These are phyloP conservation scores for Coreius guichenoti DNA, from an alignment of 2,797 vertebrate species.

Conservation along the genomic window DNA sequence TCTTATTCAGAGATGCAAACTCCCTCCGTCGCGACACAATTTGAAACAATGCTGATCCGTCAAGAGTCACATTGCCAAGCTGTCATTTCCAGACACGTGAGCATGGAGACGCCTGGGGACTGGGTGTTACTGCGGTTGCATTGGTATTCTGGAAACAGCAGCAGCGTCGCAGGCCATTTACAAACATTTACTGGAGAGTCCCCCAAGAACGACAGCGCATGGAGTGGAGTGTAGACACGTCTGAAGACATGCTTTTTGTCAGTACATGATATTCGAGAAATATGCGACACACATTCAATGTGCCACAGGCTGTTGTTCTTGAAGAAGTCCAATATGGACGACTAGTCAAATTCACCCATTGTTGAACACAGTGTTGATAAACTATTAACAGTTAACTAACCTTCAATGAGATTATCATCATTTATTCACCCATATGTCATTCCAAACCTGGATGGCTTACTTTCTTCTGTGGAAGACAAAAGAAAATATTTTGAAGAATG, in stretches of 20 bases:
- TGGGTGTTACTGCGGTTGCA: conserved; percentile 32
- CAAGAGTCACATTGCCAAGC: conserved; percentile 19
- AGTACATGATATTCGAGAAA: conserved; percentile 1
- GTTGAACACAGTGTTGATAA: not conserved
- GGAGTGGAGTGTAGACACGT: not conserved
- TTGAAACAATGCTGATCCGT: conserved; percentile 24
- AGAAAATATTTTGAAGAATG: not conserved
- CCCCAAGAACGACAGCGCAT: conserved; percentile 21
- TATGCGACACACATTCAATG: not conserved
- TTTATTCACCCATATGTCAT: not conserved
- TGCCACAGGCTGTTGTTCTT: not conserved
- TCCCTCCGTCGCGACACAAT: conserved; percentile 21
- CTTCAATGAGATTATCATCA: not conserved
- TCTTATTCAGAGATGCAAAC: conserved; percentile 22
- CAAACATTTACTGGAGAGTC: conserved; percentile 47
- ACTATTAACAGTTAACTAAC: not conserved
- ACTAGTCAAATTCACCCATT: not conserved
- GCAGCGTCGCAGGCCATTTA: conserved; percentile 47
- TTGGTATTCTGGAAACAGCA: conserved; percentile 48
- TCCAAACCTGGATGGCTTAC: not conserved
- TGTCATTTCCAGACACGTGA: conserved; percentile 38
- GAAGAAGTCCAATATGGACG: not conserved
- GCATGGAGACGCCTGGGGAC: conserved; percentile 37
- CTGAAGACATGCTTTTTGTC: conserved; percentile 14
- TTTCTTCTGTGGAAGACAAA: not conserved